These are phyloP conservation scores for Agrochola macilenta DNA, from an alignment of 2,888 invertebrate genomes.

Conservation along the genomic window DNA sequence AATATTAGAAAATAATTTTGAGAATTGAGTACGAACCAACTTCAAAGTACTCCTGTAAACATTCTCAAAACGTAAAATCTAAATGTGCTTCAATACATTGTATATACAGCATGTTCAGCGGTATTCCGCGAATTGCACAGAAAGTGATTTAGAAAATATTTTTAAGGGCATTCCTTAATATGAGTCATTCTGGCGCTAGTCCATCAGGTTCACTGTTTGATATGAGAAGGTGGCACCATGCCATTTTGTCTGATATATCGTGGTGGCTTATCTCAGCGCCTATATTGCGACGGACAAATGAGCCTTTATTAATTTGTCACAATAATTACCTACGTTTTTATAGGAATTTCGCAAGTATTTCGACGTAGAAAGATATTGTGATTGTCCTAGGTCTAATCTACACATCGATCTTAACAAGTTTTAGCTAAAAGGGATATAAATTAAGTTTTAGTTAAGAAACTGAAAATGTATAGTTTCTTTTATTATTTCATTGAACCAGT, in stretches of 20 bases:
- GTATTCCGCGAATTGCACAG: slow-evolving; percentile 61
- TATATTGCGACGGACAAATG: slow-evolving; percentile 28
- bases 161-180: slow-evolving; percentile 76
- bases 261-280: slow-evolving; percentile 42
- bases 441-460: background rate
- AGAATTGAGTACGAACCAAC: background rate
- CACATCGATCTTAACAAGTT: slow-evolving; percentile 6
- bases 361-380: background rate
- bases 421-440: background rate
- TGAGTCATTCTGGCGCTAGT: slow-evolving; percentile 78
- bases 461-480: background rate
- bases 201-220: slow-evolving; percentile 71
- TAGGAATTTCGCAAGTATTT: slow-evolving; percentile 2
- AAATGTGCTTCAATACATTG: slow-evolving; percentile 26
- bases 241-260: slow-evolving; percentile 59
- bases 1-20: background rate
- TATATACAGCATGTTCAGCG: slow-evolving; percentile 27
- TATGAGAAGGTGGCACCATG: slow-evolving; percentile 69
- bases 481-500: slow-evolving; percentile 18
- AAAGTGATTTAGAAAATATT: slow-evolving; percentile 69
- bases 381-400: slow-evolving; percentile 2
- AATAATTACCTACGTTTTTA: slow-evolving; percentile 5
- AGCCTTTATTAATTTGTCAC: slow-evolving; percentile 37
- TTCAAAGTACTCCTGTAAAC: slow-evolving; percentile 22
- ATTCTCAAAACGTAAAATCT: slow-evolving; percentile 14